Conservation (phyloP, 2,888 invertebrate genomes). For the Hirtodrosophila confusa region DNA sequence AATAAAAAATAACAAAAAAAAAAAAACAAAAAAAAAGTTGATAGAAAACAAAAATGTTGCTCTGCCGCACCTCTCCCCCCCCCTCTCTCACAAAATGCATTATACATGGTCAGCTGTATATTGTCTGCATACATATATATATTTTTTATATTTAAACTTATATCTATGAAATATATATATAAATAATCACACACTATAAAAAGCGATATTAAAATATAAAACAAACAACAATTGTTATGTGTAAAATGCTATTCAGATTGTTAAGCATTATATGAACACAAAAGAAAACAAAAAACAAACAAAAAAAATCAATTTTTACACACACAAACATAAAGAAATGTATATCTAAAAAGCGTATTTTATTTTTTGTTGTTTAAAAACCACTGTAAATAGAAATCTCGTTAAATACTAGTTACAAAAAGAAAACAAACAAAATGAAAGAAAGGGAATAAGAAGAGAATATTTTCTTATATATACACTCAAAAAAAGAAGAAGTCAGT, state of each 20-base stretch:
- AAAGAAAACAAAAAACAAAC: slow-evolving; percentile 30
- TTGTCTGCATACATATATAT: slow-evolving; percentile 3
- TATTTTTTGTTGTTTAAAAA: slow-evolving; percentile 46
- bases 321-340: not conserved
- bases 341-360: slow-evolving; percentile 22
- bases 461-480: slow-evolving; percentile 46
- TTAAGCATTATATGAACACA: slow-evolving; percentile 28
- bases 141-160: slow-evolving; percentile 2
- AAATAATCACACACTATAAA: slow-evolving; percentile 31
- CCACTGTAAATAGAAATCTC: slow-evolving; percentile 73
- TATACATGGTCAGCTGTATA: slow-evolving; percentile 11
- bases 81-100: not conserved
- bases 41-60: not conserved
- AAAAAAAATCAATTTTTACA: slow-evolving; percentile 23
- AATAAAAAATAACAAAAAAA: not conserved
- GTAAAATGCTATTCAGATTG: slow-evolving; percentile 36
- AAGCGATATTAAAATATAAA: slow-evolving; percentile 53
- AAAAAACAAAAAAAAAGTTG: not conserved
- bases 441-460: slow-evolving; percentile 29
- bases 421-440: slow-evolving; percentile 25
- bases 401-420: slow-evolving; percentile 64
- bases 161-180: slow-evolving; percentile 21
- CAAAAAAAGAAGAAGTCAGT: slow-evolving; percentile 5
- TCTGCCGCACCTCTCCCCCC: slow-evolving; percentile 1
- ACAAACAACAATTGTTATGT: slow-evolving; percentile 37